Evolutionary conservation across 2,113 vertebrate genomes (phyloP), one percentile per base, ranked within the genome.

Genomic region (Oxygymnocypris stewartii): DNA sequence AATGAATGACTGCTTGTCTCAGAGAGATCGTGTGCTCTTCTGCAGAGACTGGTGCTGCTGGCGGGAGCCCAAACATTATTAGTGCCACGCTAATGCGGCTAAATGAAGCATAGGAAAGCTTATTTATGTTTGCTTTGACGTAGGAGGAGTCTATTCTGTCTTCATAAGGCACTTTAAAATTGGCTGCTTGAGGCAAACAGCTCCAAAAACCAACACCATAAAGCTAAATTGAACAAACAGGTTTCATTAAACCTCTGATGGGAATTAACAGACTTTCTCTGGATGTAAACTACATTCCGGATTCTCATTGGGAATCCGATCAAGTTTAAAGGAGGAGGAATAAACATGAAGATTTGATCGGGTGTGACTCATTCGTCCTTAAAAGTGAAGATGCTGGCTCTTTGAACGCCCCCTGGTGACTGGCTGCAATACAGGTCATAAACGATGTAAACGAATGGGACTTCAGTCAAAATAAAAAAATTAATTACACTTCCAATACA

Each of bases 181-280:
- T 25, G 79, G 65, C 59, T 54, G 57, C 76, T 61, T 37, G 51
- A 84, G 79, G 76, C 79, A 57, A 88, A 85, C 35, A 18, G 74
- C 88, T 74, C 47, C 77, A 73, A 81, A 84, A 51, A 84, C 67
- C 40, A 88, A 84, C 74, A 77, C 78, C 81, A 82, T 84, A 71
- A 85, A 88, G 82, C 28, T 75, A 89, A 84, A 89, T 82, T 81
- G 80, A 84, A 86, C 71, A 71, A 87, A 86, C 79, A 84, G 73
- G 57, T 84, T 89, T 86, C 84, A 86, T 86, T 84, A 77, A 88
- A 63, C 37, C 87, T 77, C 80, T 86, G 74, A 86, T 37, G 67
- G 81, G 82, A 84, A 84, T 82, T 23, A 77, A 81, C 35, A 13
- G 57, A 65, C 28, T n/a, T 40, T 74, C 63, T 44, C 6, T 42